Evolutionary conservation across 2,797 vertebrate genomes (phyloP).

Genomic region (Staurois parvus): DNA sequence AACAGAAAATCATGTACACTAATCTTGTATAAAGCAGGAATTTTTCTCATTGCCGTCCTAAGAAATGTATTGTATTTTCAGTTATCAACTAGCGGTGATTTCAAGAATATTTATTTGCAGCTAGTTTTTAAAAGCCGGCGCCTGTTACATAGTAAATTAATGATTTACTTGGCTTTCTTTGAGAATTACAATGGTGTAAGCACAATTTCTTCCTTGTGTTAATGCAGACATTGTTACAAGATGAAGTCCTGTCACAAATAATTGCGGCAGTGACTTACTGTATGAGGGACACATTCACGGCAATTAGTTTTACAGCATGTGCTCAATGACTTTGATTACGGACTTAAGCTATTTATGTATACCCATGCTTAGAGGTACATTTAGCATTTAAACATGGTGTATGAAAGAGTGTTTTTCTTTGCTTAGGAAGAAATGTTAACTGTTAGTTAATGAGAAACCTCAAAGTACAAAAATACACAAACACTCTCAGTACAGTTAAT

Average conservation of each 20-base stretch:
- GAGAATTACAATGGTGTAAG: conserved; percentile 21
- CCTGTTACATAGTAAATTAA: conserved; percentile 8
- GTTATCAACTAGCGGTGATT: too few species aligned
- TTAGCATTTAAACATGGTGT: neutral
- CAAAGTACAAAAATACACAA: neutral
- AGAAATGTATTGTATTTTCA: neutral
- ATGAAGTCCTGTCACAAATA: conserved; percentile 28
- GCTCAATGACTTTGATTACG: conserved; percentile 35
- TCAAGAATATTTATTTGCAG: neutral
- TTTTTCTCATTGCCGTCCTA: neutral
- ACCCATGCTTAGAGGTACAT: neutral
- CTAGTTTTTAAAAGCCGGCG: neutral
- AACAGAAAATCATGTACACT: too few species aligned
- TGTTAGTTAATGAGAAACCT: neutral
- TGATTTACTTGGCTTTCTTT: conserved; percentile 23
- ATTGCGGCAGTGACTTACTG: conserved; percentile 13
- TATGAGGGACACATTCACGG: conserved; percentile 39
- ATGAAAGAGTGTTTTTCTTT: neutral
- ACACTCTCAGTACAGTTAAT: neutral
- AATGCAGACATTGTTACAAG: conserved; percentile 12
- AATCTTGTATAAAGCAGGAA: neutral
- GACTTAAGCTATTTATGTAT: conserved; percentile 9
- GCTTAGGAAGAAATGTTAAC: neutral
- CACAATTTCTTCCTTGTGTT: conserved; percentile 28
- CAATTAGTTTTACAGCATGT: conserved; percentile 42